phyloP scores from a whole-genome alignment of 2,797 vertebrate genomes.

The Cirrhinus molitorella region DNA sequence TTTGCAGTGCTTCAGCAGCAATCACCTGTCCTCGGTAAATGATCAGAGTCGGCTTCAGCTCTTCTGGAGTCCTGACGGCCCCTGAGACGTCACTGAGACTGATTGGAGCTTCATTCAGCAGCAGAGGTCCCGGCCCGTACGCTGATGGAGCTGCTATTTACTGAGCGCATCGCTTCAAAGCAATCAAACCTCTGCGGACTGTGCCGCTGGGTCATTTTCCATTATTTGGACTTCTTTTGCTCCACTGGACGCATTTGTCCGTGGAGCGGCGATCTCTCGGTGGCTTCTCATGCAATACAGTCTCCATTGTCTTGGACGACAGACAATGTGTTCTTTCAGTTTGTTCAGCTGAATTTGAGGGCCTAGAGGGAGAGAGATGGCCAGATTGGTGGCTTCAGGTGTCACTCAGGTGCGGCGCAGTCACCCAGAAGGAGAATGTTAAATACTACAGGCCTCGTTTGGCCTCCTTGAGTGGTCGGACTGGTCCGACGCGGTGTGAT shows the following conservation, averaged over 20 bases:
- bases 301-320: constrained; percentile 38
- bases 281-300: constrained; percentile 32
- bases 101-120: constrained; percentile 22
- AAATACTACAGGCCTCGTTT: constrained; percentile 11
- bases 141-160: constrained; percentile 27
- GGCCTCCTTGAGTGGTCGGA: constrained; percentile 65
- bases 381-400: constrained; percentile 22
- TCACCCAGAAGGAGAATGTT: constrained; percentile 35
- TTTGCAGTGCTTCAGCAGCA: constrained; percentile 68
- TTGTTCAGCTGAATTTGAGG: constrained; percentile 20
- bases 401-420: constrained; percentile 7
- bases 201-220: constrained; percentile 70
- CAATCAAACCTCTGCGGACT: constrained; percentile 56
- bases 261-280: constrained; percentile 42
- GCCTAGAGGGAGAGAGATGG: constrained; percentile 17
- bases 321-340: constrained; percentile 42
- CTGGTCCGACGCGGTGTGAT: constrained; percentile 66
- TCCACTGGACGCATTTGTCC: constrained; percentile 20
- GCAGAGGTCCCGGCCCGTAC: not conserved
- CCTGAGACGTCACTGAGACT: constrained; percentile 7
- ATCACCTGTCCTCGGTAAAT: constrained; percentile 67
- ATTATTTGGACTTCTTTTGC: constrained; percentile 55
- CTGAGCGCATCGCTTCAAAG: constrained; percentile 47
- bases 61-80: not conserved
- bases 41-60: constrained; percentile 47